Base-by-base conservation (phyloP, 2,888 invertebrate genomes). In the Unio delphinus region DNA sequence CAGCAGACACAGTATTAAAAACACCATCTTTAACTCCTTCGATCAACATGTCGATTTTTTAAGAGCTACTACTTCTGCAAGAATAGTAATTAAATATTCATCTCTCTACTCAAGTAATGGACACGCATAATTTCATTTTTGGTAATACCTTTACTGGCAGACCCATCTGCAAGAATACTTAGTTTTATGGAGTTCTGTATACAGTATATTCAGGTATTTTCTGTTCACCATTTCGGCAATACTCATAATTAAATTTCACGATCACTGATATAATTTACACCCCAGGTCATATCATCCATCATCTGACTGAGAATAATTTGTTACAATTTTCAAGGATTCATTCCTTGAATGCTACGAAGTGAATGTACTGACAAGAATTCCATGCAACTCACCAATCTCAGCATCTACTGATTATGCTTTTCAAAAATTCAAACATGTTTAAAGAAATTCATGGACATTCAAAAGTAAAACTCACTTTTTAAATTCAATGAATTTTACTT, bases 91-190 rank as follows among this genome's bases (percentile, higher is more conserved):
- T 0, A 73, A 26, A 11, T 65, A 54, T 1, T 71, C 73, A 23
- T 66, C 45, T 45, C 45, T 45, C 45, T 45, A 45, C 45, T 45
- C 45, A 45, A 45, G 45, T 45, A 70, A 55, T 61, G 55, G 5
- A 68, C 55, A 64, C 68, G 65, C n/a, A 70, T 70, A 61, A 70
- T 3, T 57, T 73, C 68, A 58, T 70, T 65, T 30, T 73, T 68
- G 3, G 20, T 55, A 7, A 69, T 69, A 23, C 63, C 72, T 20
- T 62, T 64, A 59, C 61, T 67, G 30, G 73, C 68, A 20, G 61
- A 68, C 7, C 65, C 68, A 63, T 73, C 73, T 54, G 61, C 26
- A 18, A 69, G 23, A 30, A 70, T 20, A 70, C 73, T 70, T 28
- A 73, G n/a, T 57, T 45, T 70, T 61, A 67, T 63, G 18, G 60